phyloP scores from a whole-genome alignment of 1,140 invertebrate genomes.

The Drosophila burlai region DNA sequence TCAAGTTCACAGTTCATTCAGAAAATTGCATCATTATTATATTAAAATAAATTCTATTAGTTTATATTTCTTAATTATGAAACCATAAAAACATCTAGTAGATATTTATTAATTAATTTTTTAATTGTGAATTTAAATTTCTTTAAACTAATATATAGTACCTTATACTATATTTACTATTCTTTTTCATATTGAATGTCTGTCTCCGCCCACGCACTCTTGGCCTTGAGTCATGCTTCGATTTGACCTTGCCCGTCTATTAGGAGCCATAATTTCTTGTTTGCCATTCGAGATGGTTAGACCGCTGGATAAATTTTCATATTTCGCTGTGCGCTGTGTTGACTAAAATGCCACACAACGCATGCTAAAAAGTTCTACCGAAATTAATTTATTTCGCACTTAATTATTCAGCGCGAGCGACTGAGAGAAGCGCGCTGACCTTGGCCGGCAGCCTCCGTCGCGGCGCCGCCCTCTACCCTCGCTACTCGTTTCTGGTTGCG shows the following conservation, averaged over 20 bases:
- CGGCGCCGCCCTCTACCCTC: neutral
- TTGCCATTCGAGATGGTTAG: constrained; percentile 40
- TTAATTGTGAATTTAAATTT: too few species aligned
- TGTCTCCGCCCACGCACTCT: constrained; percentile 20
- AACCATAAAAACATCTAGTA: too few species aligned
- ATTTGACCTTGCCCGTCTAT: constrained; percentile 40
- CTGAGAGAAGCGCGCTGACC: constrained; percentile 58
- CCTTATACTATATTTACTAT: neutral
- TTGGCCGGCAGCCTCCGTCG: constrained; percentile 38
- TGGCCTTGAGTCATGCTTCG: constrained; percentile 22
- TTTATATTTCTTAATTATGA: too few species aligned
- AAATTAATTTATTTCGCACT: constrained; percentile 80
- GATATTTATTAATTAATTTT: too few species aligned
- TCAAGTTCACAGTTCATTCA: too few species aligned
- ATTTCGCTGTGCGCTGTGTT: constrained; percentile 30
- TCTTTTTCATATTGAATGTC: too few species aligned
- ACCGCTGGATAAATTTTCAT: constrained; percentile 41
- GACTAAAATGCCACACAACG: constrained; percentile 61
- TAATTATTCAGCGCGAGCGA: constrained; percentile 69
- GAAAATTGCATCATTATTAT: too few species aligned
- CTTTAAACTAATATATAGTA: too few species aligned
- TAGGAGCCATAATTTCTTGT: constrained; percentile 36
- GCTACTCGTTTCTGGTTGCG: constrained; percentile 49
- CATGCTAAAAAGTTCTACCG: constrained; percentile 78
- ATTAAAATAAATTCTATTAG: too few species aligned